Evolutionary conservation across 2,888 invertebrate genomes (phyloP), one percentile per base, ranked within the genome.

Genomic region (Drosophila planitibia): DNA sequence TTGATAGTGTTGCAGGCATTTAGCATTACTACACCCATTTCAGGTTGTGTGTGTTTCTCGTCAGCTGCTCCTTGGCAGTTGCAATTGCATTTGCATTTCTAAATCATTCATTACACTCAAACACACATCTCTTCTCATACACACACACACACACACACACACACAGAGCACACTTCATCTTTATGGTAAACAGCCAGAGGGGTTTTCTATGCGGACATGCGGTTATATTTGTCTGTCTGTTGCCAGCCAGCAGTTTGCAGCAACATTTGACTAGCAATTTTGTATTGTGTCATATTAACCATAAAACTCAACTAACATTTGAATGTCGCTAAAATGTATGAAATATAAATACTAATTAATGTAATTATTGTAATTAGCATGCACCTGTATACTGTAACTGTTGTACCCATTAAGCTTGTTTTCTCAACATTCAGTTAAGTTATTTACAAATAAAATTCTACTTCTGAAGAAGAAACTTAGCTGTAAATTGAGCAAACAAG

Each of bases 131-230:
- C 14, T 39, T n/a, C 49, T 37, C 52, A 9, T 44, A 55, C 55
- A 58, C 62, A 32, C 61, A 41, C 25, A 37, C 47, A 28, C 52
- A 32, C 25, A 44, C 33, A 12, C 61, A 37, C 25, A 44, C 12
- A 25, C 5, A 35, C 28, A 47, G 1, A 12, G 12, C 10, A 47
- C 64, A 57, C 65, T 63, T 57, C 60, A 55, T 25, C 60, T 71
- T 59, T 51, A 62, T 81, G 78, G 90, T 90, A 89, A 89, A 86
- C 86, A 86, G 88, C 81, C 78, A 66, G 39, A 80, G 81, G 81
- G 85, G 84, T 76, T 76, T 44, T 30, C 49, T 14, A 22, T 39
- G 33, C 52, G 73, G 61, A 73, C 53, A 67, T 59, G 61, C 70
- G 70, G 59, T 49, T 39, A 39, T 16, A 30, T 52, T 53, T 35